Conservation (phyloP, 2,888 invertebrate species). For the Epiblema foenella region DNA sequence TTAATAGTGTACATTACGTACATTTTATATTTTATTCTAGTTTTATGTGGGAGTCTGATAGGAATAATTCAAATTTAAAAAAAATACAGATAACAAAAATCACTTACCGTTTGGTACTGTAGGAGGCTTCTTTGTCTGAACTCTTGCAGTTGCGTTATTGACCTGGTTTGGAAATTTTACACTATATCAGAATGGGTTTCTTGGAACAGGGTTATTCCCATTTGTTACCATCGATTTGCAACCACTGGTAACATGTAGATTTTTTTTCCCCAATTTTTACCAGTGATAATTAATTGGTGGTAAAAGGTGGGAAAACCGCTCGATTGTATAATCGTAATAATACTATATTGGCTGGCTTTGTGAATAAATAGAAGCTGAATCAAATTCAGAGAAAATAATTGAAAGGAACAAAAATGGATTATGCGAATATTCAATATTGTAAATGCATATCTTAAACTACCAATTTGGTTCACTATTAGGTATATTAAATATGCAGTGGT, state of each 20-base stretch:
- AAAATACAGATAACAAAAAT: neutral
- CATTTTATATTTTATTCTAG: neutral
- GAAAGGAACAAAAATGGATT: constrained; percentile 14
- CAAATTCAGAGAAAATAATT: constrained; percentile 4
- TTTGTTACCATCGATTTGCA: too few species aligned
- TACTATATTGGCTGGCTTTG: constrained; percentile 60
- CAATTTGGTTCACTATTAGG: too few species aligned
- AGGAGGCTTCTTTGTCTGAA: constrained; percentile 99
- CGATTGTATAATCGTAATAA: constrained; percentile 38
- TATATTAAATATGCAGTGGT: constrained; percentile 12
- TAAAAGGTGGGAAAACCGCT: too few species aligned
- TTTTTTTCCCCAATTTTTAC: too few species aligned
- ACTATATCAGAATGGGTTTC: constrained; percentile 63
- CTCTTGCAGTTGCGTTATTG: constrained; percentile 99
- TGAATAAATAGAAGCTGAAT: constrained; percentile 42
- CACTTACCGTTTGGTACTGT: constrained; percentile 95
- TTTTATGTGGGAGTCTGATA: neutral
- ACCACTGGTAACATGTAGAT: too few species aligned
- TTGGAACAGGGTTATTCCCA: constrained; percentile 32
- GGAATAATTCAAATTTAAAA: neutral
- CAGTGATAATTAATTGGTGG: too few species aligned
- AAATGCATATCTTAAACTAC: neutral
- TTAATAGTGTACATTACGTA: neutral
- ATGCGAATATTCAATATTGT: neutral
- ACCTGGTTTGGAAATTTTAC: constrained; percentile 88